phyloP scores from a whole-genome alignment of 2,888 invertebrate genomes.

The Leucozona laternaria region DNA sequence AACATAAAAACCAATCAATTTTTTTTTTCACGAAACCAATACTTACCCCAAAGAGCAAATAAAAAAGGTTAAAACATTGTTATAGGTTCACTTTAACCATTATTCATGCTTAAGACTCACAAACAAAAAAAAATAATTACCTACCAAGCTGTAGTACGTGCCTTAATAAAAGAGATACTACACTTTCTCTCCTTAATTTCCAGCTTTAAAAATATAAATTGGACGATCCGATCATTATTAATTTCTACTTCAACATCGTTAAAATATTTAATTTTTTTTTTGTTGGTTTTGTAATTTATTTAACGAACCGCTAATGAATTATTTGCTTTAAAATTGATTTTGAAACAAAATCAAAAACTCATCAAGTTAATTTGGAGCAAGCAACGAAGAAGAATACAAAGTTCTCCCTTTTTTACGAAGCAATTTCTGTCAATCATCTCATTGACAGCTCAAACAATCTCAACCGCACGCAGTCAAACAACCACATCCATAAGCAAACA shows the following conservation, averaged over 20 bases:
- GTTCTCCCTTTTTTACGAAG: constrained; percentile 1
- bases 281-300: not conserved
- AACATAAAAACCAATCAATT: too few relatives aligned
- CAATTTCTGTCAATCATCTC: constrained; percentile 60
- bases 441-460: constrained; percentile 61
- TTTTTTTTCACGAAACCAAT: not conserved
- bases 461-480: too few relatives aligned
- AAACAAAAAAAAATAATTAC: constrained; percentile 3
- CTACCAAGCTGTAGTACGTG: not conserved
- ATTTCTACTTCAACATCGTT: constrained; percentile 20
- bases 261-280: not conserved
- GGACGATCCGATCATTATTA: constrained; percentile 30
- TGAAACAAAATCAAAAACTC: constrained; percentile 42
- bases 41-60: not conserved
- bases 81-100: not conserved
- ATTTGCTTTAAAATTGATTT: constrained; percentile 51
- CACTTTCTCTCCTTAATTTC: constrained; percentile 4
- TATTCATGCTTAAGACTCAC: not conserved
- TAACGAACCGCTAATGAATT: constrained; percentile 61
- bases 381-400: not conserved
- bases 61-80: not conserved
- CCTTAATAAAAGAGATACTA: constrained; percentile 5
- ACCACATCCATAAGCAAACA: constrained; percentile 45
- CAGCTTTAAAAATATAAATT: constrained; percentile 5
- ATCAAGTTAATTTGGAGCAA: constrained; percentile 40